A percentile compares a stretch with the other conserved stretches of the same genome.
phyloP scores from a whole-genome alignment of 2,888 invertebrate genomes.

The Oscheius onirici region DNA sequence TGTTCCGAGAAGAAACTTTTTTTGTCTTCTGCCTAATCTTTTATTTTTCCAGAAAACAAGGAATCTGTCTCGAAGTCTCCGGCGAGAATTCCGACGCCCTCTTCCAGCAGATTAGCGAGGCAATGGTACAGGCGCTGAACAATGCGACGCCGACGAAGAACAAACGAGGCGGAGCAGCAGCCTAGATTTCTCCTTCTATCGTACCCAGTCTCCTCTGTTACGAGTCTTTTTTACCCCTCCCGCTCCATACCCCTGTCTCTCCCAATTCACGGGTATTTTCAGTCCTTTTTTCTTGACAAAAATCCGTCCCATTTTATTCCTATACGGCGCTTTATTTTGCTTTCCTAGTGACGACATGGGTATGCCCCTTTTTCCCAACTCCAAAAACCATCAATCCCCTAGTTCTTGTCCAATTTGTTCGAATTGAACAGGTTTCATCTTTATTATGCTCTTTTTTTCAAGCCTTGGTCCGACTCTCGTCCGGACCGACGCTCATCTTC shows the following conservation, averaged over 20 bases:
- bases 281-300: too few relatives aligned
- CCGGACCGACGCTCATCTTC: conserved; percentile 19
- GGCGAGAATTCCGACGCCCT: conserved; percentile 47
- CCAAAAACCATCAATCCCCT: too few relatives aligned
- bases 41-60: conserved; percentile 43
- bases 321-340: too few relatives aligned
- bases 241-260: conserved; percentile 1
- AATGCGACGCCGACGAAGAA: background rate
- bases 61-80: conserved; percentile 46
- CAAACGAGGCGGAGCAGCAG: conserved; percentile 23
- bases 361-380: too few relatives aligned
- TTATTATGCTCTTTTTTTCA: background rate
- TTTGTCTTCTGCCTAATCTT: too few relatives aligned
- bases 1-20: too few relatives aligned
- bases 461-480: background rate
- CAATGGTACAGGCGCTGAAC: conserved; percentile 27
- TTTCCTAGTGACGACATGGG: too few relatives aligned
- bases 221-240: conserved; percentile 9
- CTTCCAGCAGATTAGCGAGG: conserved; percentile 43
- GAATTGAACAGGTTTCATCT: too few relatives aligned
- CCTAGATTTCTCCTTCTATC: background rate
- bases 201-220: conserved; percentile 1
- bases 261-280: background rate
- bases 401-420: too few relatives aligned
- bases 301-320: too few relatives aligned